Evolutionary conservation across 2,113 vertebrate genomes (phyloP), one percentile per base, ranked within the genome.

Genomic region (Calonectris borealis): DNA sequence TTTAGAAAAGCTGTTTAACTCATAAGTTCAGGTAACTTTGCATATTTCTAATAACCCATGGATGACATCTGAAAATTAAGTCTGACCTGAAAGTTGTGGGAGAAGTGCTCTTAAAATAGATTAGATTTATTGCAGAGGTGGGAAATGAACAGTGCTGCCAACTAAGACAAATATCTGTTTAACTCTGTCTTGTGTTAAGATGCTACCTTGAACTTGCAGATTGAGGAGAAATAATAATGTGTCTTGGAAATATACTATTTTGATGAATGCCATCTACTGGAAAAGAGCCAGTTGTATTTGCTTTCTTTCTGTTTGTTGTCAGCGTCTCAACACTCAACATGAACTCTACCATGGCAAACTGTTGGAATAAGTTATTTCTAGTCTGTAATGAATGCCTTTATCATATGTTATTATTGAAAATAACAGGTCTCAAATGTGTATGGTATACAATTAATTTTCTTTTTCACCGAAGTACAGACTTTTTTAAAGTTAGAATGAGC

Each of bases 341-440:
- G 94, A 98, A 97, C 96, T 95, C 51, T 83, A 44, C 70, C 62
- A 79, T 34, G 57, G 82, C 91, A 97, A 97, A 98, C 94, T 95
- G 92, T 86, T 7, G 12, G 91, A 95, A 68, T 83, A 97, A 97
- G 95, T 97, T 96, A 96, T 97, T 97, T 98, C 95, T 95, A 90
- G 94, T 96, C 32, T 29, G 82, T 97, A 98, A 97, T 11, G 55
- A 97, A 96, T 94, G 76, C 70, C 97, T 96, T 82, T 85, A 71
- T 94, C 94, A 96, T 91, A 93, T 77, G 54, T 85, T 97, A 94
- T 97, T 97, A 97, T 92, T 96, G 96, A 97, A 98, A 98, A 97
- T 96, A 97, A 90, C 90, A 81, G 92, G 81, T 97, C 96, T 96
- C 70, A 94, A 89, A 95, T 84, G 94, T 90, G 95, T 83, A 64